Conservation (phyloP, 2,797 vertebrate species). For the Catamblyrhynchus diadema region DNA sequence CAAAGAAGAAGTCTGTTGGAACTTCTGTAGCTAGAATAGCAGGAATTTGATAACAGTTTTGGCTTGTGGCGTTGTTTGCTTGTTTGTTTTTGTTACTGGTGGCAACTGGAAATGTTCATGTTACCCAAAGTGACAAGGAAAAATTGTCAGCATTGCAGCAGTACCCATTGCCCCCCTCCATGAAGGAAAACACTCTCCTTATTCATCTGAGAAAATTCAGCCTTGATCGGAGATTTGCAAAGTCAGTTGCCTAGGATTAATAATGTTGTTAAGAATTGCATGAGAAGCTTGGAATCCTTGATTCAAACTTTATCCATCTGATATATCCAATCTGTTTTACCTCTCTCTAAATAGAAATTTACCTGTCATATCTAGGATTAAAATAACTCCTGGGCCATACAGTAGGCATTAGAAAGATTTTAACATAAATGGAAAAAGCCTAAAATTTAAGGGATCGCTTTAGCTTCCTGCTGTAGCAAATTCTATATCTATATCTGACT, state of each 20-base stretch:
- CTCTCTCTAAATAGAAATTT: background rate
- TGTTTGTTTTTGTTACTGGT: background rate
- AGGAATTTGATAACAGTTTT: background rate
- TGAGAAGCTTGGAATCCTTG: background rate
- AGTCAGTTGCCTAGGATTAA: background rate
- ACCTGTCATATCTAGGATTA: background rate
- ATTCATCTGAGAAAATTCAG: background rate
- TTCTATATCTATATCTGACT: background rate
- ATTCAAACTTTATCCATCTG: background rate
- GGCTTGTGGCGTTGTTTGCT: background rate
- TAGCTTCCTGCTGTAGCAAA: background rate
- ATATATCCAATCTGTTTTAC: background rate
- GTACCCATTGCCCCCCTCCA: background rate
- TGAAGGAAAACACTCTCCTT: background rate
- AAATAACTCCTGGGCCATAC: background rate
- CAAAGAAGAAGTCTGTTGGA: constrained; percentile 17
- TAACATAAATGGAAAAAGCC: background rate
- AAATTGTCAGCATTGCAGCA: background rate
- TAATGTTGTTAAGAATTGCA: background rate
- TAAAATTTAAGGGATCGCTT: background rate
- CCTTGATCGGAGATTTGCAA: background rate
- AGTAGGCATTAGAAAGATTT: background rate
- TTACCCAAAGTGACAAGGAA: background rate
- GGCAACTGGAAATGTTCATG: background rate
- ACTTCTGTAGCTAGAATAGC: constrained; percentile 1